Evolutionary conservation across 2,888 invertebrate species (phyloP).

Genomic region (Plebejus anna): DNA sequence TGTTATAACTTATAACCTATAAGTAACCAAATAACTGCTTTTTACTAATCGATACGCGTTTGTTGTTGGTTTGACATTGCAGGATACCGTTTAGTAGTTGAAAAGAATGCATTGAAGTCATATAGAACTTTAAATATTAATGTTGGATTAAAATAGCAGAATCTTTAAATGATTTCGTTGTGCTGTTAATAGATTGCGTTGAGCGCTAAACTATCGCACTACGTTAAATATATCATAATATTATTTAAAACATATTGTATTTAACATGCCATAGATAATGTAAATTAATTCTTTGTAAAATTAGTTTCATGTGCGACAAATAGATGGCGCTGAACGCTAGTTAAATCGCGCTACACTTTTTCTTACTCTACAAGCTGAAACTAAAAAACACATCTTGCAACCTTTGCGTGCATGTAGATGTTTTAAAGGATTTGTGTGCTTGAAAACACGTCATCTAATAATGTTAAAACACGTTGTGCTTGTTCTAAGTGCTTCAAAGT

Average conservation of each 20-base stretch:
- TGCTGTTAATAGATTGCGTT: too few species aligned
- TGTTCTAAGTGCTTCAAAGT: slow-evolving; percentile 8
- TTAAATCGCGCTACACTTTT: neutral
- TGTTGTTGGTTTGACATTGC: too few species aligned
- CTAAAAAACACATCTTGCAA: slow-evolving; percentile 22
- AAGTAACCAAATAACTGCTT: too few species aligned
- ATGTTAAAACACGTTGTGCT: slow-evolving; percentile 5
- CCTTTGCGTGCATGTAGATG: slow-evolving; percentile 25
- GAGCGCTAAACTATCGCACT: too few species aligned
- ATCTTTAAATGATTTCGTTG: too few species aligned
- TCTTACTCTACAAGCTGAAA: neutral
- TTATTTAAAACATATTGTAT: neutral
- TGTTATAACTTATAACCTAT: too few species aligned
- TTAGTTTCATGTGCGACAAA: neutral
- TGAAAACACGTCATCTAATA: slow-evolving; percentile 15
- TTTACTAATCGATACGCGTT: too few species aligned
- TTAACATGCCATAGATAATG: neutral
- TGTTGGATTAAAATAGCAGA: too few species aligned
- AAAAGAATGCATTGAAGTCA: neutral
- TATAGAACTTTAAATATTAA: too few species aligned
- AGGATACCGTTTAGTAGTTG: neutral
- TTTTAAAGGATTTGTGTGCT: slow-evolving; percentile 24
- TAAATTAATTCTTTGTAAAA: neutral
- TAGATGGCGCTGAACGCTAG: neutral
- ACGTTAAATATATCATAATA: neutral